These are phyloP conservation scores for Himalopsyche japonica DNA, from an alignment of 2,888 invertebrate genomes.

Conservation along the genomic window DNA sequence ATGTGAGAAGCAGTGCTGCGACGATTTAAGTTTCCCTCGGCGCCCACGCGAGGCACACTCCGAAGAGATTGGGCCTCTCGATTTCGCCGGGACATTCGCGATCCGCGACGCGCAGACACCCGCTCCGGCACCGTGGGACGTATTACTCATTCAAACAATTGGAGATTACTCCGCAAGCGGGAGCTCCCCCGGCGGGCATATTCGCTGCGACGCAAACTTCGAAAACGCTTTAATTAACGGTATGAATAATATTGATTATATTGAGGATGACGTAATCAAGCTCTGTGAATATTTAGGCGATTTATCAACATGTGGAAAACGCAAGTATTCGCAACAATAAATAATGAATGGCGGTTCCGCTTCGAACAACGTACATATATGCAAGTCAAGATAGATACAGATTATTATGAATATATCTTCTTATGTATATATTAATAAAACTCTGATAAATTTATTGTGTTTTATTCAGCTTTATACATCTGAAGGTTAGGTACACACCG, in stretches of 20 bases:
- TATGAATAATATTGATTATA: background rate
- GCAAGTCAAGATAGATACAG: no score
- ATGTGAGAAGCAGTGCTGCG: no score
- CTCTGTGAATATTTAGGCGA: background rate
- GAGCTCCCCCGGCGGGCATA: background rate
- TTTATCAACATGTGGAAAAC: background rate
- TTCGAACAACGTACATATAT: no score
- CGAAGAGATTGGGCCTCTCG: background rate
- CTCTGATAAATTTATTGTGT: no score
- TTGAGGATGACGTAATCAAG: background rate
- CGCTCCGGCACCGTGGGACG: background rate
- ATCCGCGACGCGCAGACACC: background rate
- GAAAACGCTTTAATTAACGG: background rate
- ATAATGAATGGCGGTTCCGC: background rate
- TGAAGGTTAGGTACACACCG: no score
- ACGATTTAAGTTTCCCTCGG: background rate
- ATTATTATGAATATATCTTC: no score
- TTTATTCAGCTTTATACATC: no score
- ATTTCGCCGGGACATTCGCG: background rate
- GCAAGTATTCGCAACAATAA: background rate
- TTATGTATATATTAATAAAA: no score
- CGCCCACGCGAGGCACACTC: background rate
- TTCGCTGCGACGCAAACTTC: background rate
- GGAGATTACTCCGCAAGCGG: background rate
- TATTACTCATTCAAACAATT: background rate